Evolutionary conservation across 2,888 invertebrate species (phyloP).

Genomic region (Sinopyrophorus schimmeli): DNA sequence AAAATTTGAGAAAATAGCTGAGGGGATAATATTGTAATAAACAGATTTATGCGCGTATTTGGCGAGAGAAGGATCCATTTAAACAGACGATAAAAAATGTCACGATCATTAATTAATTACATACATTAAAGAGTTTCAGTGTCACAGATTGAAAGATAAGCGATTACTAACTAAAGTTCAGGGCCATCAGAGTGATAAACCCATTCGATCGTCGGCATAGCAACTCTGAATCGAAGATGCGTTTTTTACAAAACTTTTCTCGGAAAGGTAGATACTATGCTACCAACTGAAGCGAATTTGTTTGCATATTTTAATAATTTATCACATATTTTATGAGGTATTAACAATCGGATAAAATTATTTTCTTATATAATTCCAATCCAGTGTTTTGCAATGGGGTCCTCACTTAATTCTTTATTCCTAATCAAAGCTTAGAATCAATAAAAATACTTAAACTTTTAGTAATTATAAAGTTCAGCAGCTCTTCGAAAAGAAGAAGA

Average conservation of each 20-base stretch:
- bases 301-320: slow-evolving; percentile 34
- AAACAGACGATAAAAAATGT: slow-evolving; percentile 24
- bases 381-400: too few relatives aligned
- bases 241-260: slow-evolving; percentile 23
- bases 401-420: too few relatives aligned
- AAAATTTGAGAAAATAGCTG: too few relatives aligned
- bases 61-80: slow-evolving; percentile 16
- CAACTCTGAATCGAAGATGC: slow-evolving; percentile 21
- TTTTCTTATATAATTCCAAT: too few relatives aligned
- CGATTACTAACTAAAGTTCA: slow-evolving; percentile 38
- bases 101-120: slow-evolving; percentile 33
- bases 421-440: too few relatives aligned
- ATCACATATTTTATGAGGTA: slow-evolving; percentile 17
- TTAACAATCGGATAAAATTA: background rate
- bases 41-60: too few relatives aligned
- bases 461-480: too few relatives aligned
- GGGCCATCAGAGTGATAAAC: slow-evolving; percentile 36
- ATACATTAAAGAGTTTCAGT: slow-evolving; percentile 32
- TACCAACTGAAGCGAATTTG: slow-evolving; percentile 20
- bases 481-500: too few relatives aligned
- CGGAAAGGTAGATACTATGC: slow-evolving; percentile 20
- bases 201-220: slow-evolving; percentile 21
- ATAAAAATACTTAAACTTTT: too few relatives aligned
- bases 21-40: too few relatives aligned
- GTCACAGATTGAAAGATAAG: slow-evolving; percentile 34